Conservation (phyloP, 2,113 vertebrate genomes). For the Vulpes vulpes region DNA sequence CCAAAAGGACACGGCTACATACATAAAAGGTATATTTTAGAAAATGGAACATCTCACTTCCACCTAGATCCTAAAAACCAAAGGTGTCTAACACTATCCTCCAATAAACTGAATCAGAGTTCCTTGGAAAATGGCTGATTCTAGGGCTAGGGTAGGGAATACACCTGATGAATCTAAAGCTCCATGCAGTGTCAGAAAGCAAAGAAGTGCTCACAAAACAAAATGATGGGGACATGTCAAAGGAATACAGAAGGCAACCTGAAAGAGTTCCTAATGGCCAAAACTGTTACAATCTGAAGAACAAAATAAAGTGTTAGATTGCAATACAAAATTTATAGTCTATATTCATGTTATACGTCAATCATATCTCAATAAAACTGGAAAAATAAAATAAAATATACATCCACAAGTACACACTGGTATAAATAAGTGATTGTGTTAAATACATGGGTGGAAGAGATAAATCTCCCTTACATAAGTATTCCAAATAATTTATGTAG, state of each 20-base stretch:
- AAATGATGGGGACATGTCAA: background rate
- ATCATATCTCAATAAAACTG: background rate
- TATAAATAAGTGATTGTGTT: background rate
- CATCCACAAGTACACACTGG: background rate
- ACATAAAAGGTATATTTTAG: conserved; percentile 2
- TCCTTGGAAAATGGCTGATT: background rate
- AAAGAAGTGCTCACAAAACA: background rate
- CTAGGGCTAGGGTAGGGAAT: background rate
- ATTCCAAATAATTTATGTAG: background rate
- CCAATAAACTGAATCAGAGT: background rate
- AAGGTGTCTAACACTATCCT: background rate
- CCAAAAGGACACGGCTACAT: background rate
- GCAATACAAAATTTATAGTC: background rate
- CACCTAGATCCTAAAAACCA: background rate
- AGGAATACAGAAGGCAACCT: background rate
- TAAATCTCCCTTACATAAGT: background rate
- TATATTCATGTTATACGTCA: background rate
- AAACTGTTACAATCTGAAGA: background rate
- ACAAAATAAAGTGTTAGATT: background rate
- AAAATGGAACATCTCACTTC: background rate
- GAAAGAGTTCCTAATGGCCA: background rate
- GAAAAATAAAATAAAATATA: conserved; percentile 46
- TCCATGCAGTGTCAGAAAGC: background rate
- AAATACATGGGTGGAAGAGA: background rate
- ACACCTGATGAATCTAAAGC: background rate